Evolutionary conservation across 64 coral and sea anemone genomes (phyloP).

Genomic region (Dendrophyllia cribrosa): DNA sequence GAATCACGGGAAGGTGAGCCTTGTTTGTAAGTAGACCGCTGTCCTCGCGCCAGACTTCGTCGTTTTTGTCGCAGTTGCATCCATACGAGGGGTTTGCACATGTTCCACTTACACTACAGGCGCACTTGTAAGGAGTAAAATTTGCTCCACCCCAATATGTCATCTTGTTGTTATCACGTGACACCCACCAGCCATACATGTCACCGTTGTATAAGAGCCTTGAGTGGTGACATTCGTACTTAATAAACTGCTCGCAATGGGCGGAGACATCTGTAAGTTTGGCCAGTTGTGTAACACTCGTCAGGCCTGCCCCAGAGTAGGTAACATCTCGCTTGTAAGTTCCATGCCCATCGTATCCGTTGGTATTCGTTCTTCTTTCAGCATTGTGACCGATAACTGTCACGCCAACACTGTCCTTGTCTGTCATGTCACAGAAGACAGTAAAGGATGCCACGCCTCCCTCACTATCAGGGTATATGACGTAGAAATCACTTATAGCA

Average conservation of each 20-base stretch:
- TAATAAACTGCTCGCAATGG: conserved; percentile 69
- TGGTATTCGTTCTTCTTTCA: conserved; percentile 27
- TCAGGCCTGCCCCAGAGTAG: conserved; percentile 1
- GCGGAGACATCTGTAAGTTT: conserved; percentile 20
- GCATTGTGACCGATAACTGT: conserved; percentile 62
- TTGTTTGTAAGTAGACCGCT: not conserved
- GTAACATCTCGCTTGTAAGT: conserved; percentile 15
- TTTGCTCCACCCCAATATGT: not conserved
- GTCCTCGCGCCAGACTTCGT: conserved; percentile 3
- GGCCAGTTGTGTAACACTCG: conserved; percentile 9
- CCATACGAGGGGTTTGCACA: not conserved
- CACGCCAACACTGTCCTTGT: conserved; percentile 52
- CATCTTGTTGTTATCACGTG: not conserved
- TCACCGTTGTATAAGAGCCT: not conserved
- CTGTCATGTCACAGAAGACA: conserved; percentile 62
- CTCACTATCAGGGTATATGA: conserved; percentile 38
- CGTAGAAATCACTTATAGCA: conserved; percentile 26
- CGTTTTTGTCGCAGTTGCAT: conserved; percentile 33
- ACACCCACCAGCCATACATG: not conserved
- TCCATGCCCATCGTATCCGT: not conserved
- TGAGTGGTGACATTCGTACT: conserved; percentile 33
- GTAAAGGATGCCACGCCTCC: conserved; percentile 4
- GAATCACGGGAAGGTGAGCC: not conserved
- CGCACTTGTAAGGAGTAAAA: conserved; percentile 7
- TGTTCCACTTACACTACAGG: not conserved